Conservation (phyloP, 2,888 invertebrate species). For the Cryptosula pallasiana region DNA sequence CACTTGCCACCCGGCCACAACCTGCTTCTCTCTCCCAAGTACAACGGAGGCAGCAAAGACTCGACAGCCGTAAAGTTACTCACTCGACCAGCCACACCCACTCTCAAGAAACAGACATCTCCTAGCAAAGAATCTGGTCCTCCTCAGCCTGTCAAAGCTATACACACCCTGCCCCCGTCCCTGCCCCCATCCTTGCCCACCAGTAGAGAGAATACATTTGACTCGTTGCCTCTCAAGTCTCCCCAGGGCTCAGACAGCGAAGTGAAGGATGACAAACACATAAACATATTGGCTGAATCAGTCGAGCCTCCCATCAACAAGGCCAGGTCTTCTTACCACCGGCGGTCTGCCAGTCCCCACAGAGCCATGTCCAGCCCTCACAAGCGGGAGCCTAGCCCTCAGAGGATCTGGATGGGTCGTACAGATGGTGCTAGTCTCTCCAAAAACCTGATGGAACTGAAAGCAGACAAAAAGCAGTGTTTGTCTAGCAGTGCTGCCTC, state of each 20-base stretch:
- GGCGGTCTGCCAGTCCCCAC: not conserved
- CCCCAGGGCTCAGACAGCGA: not conserved
- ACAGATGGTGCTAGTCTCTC: no score
- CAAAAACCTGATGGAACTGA: no score
- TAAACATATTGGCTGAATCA: not conserved
- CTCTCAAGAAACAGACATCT: not conserved
- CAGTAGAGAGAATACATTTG: slow-evolving; percentile 11
- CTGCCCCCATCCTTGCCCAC: not conserved
- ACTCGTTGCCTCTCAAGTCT: slow-evolving; percentile 7
- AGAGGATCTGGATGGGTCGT: no score
- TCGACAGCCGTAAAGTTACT: not conserved
- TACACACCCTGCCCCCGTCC: slow-evolving; percentile 4
- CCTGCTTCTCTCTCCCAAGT: slow-evolving; percentile 6
- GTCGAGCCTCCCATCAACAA: not conserved
- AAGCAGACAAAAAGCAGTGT: no score
- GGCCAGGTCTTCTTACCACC: not conserved
- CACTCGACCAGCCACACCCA: not conserved
- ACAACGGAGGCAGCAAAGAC: not conserved
- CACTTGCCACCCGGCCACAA: not conserved
- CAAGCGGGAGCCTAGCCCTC: not conserved
- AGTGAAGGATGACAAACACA: not conserved
- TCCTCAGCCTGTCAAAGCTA: slow-evolving; percentile 14
- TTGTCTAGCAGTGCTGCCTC: no score
- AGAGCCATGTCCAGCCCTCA: not conserved
- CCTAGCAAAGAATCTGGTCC: slow-evolving; percentile 18